Base-by-base conservation (phyloP, 23 tunicate genomes). In the Halocynthia roretzi region DNA sequence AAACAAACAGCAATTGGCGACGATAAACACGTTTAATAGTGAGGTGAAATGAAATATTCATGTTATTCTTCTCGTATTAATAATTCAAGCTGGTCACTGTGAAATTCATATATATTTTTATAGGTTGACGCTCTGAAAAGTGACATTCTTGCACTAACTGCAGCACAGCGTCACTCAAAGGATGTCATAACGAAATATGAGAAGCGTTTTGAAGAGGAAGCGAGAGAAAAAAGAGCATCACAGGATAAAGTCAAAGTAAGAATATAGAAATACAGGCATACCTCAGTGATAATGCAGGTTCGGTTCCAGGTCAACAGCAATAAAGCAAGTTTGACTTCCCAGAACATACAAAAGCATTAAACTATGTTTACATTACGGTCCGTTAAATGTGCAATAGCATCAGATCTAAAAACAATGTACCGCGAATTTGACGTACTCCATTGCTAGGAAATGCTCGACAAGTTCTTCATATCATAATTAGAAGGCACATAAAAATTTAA, bases 111-210 rank as follows among this genome's bases (percentile, higher is more conserved):
- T 56, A 14, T 68, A 8, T 44, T 10, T 51, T 6, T 49, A 44
- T 23, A 89, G 96, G 85, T 89, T 7, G 17, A 85, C 31, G 84
- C 96, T 53, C 73, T 89, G 68, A 83, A 84, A 70, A 87, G 81
- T 21, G 96, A 89, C 78, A 89, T 89, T n/a, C 56, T 83, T 6
- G 88, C 96, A 6, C 50, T 89, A 14, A 83, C 88, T 61, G 75
- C 87, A 11, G 96, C 96, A 0, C 96, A 89, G 68, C 61, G 66
- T 76, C 72, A 80, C 31, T 84, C 96, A 14, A 75, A 83, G n/a
- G 88, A 84, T 23, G 61, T 78, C 52, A 79, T 66, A 63, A 56
- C 6, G 65, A 80, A 70, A 60, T 58, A 83, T 1, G 88, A 89
- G 57, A 52, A 56, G 31, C 76, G 84, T 54, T 63, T 89, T 8